These are phyloP conservation scores for Dendrolimus punctatus DNA, from an alignment of 1,140 invertebrate genomes.

Conservation along the genomic window DNA sequence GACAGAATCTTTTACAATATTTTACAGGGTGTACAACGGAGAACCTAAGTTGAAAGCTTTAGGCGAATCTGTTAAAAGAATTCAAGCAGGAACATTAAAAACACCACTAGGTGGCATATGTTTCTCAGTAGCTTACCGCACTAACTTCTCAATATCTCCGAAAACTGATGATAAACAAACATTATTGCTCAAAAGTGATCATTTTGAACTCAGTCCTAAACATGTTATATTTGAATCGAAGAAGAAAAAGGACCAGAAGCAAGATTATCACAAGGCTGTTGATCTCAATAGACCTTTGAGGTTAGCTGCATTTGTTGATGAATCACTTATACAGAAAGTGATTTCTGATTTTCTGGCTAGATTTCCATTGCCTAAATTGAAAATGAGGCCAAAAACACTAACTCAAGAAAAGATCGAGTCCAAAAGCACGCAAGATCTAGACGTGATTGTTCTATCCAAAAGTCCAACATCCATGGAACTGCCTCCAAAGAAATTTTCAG, in stretches of 20 bases:
- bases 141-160: slow-evolving; percentile 91
- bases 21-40: slow-evolving; percentile 91
- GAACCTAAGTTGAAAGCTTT: slow-evolving; percentile 84
- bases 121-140: slow-evolving; percentile 86
- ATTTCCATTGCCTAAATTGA: slow-evolving; percentile 44
- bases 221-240: slow-evolving; percentile 71
- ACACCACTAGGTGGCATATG: slow-evolving; percentile 87
- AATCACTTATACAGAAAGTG: slow-evolving; percentile 33
- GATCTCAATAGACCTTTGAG: slow-evolving; percentile 57
- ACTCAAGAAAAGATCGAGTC: slow-evolving; percentile 23
- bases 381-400: slow-evolving; percentile 12
- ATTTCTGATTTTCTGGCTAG: slow-evolving; percentile 50
- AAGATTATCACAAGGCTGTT: slow-evolving; percentile 31
- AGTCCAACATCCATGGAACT: slow-evolving; percentile 56
- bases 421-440: slow-evolving; percentile 52
- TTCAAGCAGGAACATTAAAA: slow-evolving; percentile 85
- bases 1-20: slow-evolving; percentile 90
- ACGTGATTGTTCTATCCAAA: slow-evolving; percentile 34
- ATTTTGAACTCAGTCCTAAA: slow-evolving; percentile 87
- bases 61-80: slow-evolving; percentile 81
- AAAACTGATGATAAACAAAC: slow-evolving; percentile 79
- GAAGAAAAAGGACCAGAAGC: slow-evolving; percentile 49
- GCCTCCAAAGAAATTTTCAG: slow-evolving; percentile 56
- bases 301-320: slow-evolving; percentile 55
- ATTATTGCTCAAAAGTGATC: slow-evolving; percentile 92